These are phyloP conservation scores for Neoarius graeffei DNA, from an alignment of 2,113 vertebrate species.

Conservation along the genomic window DNA sequence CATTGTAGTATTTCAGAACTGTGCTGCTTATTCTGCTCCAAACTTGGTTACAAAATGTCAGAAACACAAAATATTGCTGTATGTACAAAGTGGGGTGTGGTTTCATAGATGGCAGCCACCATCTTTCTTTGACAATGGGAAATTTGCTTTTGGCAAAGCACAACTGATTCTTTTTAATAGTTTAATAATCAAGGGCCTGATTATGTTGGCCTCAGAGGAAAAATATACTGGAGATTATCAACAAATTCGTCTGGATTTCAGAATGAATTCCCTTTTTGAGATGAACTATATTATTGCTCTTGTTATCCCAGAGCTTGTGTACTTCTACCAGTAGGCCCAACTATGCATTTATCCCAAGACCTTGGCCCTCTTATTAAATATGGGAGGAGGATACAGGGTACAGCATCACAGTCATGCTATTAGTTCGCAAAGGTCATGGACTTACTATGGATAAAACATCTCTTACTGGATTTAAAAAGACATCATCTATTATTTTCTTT, in stretches of 20 bases:
- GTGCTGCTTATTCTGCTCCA: neutral
- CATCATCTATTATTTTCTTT: neutral
- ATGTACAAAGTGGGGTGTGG: neutral
- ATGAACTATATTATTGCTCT: conserved; percentile 2
- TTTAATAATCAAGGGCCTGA: neutral
- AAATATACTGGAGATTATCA: neutral
- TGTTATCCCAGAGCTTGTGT: neutral
- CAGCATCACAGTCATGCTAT: conserved; percentile 2
- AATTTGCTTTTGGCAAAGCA: conserved; percentile 19
- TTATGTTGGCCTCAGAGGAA: neutral
- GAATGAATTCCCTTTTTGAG: neutral
- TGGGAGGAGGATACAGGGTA: neutral
- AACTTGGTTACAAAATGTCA: neutral
- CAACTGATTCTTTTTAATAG: neutral
- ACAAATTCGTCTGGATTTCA: neutral
- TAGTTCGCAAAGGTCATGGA: neutral
- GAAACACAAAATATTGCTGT: neutral
- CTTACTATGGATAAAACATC: neutral
- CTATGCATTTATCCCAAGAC: neutral
- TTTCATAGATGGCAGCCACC: neutral
- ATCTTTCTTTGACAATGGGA: conserved; percentile 7
- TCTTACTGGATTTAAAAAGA: neutral
- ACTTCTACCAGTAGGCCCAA: neutral
- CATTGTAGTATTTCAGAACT: neutral
- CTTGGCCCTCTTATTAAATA: neutral